Conservation (phyloP, 2,888 invertebrate species). For the Hypomecis punctinalis region DNA sequence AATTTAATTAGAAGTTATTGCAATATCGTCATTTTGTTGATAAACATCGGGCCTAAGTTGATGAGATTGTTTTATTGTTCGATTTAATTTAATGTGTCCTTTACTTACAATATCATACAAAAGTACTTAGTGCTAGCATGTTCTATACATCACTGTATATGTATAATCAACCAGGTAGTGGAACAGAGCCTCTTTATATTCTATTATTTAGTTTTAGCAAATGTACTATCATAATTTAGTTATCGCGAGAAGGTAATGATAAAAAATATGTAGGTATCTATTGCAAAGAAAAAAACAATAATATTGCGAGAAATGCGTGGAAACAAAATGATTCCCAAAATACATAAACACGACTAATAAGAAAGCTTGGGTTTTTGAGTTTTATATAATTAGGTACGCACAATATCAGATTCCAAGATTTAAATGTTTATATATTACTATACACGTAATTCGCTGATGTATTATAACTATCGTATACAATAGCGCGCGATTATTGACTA, state of each 20-base stretch:
- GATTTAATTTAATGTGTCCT: too few relatives aligned
- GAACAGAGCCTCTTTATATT: conserved; percentile 13
- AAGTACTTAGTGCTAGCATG: conserved; percentile 19
- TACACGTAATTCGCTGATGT: conserved; percentile 22
- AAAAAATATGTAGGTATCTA: too few relatives aligned
- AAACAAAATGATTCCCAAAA: too few relatives aligned
- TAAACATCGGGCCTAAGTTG: conserved; percentile 4
- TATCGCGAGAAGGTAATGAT: conserved; percentile 17
- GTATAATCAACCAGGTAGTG: conserved; percentile 15
- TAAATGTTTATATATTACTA: conserved; percentile 22
- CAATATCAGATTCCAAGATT: neutral
- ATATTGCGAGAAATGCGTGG: too few relatives aligned
- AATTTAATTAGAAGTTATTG: too few relatives aligned
- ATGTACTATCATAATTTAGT: neutral
- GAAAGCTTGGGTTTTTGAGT: neutral
- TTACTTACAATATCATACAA: conserved; percentile 22
- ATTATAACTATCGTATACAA: conserved; percentile 45
- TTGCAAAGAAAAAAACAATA: too few relatives aligned
- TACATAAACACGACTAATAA: neutral
- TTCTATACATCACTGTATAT: conserved; percentile 13
- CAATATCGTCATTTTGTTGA: too few relatives aligned
- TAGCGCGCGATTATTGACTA: conserved; percentile 31
- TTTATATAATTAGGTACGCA: neutral
- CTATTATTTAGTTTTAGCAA: neutral
- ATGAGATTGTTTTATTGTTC: neutral